Evolutionary conservation across 2,888 invertebrate genomes (phyloP), one percentile per base, ranked within the genome.

Genomic region (Gortyna flavago): DNA sequence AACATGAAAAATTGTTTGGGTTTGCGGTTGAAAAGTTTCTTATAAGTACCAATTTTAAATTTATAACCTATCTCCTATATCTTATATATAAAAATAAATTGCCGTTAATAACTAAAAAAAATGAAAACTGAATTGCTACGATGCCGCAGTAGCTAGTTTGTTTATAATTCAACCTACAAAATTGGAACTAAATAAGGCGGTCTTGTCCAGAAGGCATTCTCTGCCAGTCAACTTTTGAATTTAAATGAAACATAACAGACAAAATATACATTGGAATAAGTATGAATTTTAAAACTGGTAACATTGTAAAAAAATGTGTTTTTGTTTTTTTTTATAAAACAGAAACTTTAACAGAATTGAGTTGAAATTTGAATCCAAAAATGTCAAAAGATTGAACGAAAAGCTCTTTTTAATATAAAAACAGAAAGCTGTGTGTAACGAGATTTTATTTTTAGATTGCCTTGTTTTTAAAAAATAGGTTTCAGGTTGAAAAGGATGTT

Each of bases 1-100:
- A 79, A 87, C 78, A 87, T 88, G 79, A 83, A 83, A 86, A 87
- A 86, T 80, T 74, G 86, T 69, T 74, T n/a, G 67, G 68, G 79
- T 82, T 80, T 76, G 79, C 82, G 85, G 87, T 83, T 74, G 79
- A 84, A 70, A 54, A 70, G 13, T 32, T 70, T 59, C 5, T 77
- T 71, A 18, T n/a, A 32, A 4, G 9, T 32, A 72, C 18, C 11
- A 18, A 32, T 5, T 57, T 73, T 51, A 32, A 32, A 16, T 48
- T 66, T 48, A 25, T 21, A 29, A 44, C 29, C 54, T 57, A 54
- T 11, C 11, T 54, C 25, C 9, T 25, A 54, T 54, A 25, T 1
- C 21, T 51, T 21, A 51, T 51, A 21, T 21, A 51, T 9, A 51
- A 51, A 25, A 2, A 51, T 18, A 1, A 48, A 48, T 48, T 48